Conservation (phyloP, 2,113 vertebrate genomes). For the Leucopsar rothschildi region DNA sequence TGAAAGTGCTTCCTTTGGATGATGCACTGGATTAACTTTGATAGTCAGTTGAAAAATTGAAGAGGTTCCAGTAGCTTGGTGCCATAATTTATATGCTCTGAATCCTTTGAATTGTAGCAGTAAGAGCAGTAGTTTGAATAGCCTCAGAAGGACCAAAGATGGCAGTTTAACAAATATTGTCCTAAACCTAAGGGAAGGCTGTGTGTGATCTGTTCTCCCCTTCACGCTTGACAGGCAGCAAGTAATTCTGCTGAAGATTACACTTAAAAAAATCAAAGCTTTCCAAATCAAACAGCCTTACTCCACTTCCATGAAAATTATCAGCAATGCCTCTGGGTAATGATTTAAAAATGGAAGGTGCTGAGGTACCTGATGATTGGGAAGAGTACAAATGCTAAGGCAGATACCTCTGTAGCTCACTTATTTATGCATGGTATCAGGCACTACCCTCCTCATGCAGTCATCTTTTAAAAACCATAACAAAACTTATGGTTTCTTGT, state of each 20-base stretch:
- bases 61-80: neutral
- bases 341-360: neutral
- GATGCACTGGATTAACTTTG: neutral
- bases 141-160: neutral
- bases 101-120: neutral
- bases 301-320: neutral
- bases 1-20: neutral
- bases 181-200: neutral
- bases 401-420: neutral
- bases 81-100: neutral
- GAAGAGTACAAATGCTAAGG: neutral
- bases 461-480: neutral
- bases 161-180: neutral
- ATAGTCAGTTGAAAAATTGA: neutral
- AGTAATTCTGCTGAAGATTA: neutral
- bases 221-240: neutral
- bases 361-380: rapidly evolving
- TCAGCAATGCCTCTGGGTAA: neutral
- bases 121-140: neutral
- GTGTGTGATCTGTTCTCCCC: neutral
- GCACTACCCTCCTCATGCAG: neutral
- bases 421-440: neutral
- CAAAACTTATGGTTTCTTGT: rapidly evolving
- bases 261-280: neutral
- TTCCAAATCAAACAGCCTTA: neutral